Percentiles rank a stretch among this genome's conserved stretches.
phyloP scores from a whole-genome alignment of 2,797 vertebrate genomes.

The Mormyrops boulengeri region DNA sequence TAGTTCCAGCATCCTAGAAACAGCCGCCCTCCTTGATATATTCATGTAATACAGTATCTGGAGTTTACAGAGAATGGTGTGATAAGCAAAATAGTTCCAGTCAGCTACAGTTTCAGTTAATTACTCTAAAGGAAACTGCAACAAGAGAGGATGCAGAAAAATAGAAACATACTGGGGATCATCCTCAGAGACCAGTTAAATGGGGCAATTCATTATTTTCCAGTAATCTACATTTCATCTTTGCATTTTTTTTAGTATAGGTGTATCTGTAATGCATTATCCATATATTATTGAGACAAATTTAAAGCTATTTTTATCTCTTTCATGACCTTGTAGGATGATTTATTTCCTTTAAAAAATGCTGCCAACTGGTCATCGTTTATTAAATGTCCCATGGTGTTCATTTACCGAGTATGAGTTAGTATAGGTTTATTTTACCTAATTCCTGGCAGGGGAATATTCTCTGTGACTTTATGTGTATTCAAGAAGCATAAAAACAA shows the following conservation, averaged over 20 bases:
- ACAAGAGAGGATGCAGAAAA: neutral
- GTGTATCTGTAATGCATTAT: slow-evolving; percentile 13
- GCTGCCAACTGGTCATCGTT: neutral
- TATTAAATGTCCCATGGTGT: neutral
- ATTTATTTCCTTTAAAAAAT: neutral
- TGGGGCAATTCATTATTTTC: slow-evolving; percentile 11
- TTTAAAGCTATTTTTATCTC: neutral
- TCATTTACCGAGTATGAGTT: neutral
- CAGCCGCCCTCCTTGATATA: neutral
- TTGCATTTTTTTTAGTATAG: neutral
- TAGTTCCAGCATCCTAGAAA: neutral
- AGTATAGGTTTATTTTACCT: neutral
- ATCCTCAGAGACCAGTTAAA: neutral
- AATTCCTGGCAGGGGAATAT: neutral
- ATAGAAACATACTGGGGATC: neutral
- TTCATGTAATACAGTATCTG: neutral
- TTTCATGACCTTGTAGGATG: neutral
- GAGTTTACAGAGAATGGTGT: neutral
- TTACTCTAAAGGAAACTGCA: neutral
- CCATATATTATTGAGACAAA: neutral
- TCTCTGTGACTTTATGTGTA: neutral
- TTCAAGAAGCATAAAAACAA: slow-evolving; percentile 8
- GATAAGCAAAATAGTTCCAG: neutral
- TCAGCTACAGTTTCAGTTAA: neutral
- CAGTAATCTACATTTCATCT: neutral